These are phyloP conservation scores for Cryptocephalus primarius DNA, from an alignment of 2,888 invertebrate species.

Conservation along the genomic window DNA sequence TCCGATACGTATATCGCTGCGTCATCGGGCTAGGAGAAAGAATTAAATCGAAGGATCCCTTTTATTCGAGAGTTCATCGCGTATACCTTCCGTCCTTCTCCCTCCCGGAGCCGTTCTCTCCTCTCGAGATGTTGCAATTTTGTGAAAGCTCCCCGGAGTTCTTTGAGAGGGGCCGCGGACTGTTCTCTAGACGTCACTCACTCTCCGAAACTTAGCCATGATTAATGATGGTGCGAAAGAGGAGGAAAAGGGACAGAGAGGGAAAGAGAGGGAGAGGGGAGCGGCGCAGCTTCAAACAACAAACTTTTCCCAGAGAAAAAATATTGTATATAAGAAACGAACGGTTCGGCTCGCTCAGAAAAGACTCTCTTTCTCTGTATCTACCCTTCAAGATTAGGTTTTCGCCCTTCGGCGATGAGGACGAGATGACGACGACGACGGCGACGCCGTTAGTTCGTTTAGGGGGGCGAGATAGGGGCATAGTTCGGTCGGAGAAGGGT, in stretches of 20 bases:
- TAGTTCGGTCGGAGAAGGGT: too few species aligned
- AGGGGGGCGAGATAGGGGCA: too few species aligned
- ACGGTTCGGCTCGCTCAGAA: slow-evolving; percentile 25
- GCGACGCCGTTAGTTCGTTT: slow-evolving; percentile 9
- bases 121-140: slow-evolving; percentile 38
- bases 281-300: slow-evolving; percentile 49
- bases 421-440: slow-evolving; percentile 4
- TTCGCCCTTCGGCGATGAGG: slow-evolving; percentile 18
- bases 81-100: slow-evolving; percentile 20
- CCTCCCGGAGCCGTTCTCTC: slow-evolving; percentile 6
- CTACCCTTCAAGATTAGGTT: slow-evolving; percentile 40
- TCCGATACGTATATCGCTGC: slow-evolving; percentile 25
- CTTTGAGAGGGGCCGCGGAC: slow-evolving; percentile 31
- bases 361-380: slow-evolving; percentile 39
- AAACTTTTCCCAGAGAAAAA: slow-evolving; percentile 52
- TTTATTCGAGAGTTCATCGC: slow-evolving; percentile 30
- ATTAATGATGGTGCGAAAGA: slow-evolving; percentile 38
- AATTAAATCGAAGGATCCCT: slow-evolving; percentile 22
- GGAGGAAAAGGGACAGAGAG: too few species aligned
- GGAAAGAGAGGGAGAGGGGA: slow-evolving; percentile 29
- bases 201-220: slow-evolving; percentile 44
- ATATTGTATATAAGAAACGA: slow-evolving; percentile 41
- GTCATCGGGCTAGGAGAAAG: slow-evolving; percentile 20
- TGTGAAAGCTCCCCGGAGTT: slow-evolving; percentile 39
- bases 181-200: slow-evolving; percentile 39